Base-by-base conservation (phyloP, 2,113 vertebrate genomes). In the Pimephales promelas region DNA sequence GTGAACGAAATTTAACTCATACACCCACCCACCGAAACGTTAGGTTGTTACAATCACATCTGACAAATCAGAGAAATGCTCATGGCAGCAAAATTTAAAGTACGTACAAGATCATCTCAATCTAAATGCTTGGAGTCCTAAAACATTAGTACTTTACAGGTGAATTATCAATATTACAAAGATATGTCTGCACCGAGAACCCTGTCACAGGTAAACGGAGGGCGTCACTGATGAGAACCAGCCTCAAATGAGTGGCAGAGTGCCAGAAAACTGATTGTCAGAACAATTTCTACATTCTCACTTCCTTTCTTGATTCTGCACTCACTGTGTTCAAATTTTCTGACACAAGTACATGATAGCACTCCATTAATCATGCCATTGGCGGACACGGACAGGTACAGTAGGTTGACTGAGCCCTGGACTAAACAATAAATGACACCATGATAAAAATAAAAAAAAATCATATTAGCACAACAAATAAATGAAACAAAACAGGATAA, bases 121-220 rank as follows among this genome's bases (percentile, higher is more conserved):
- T 84, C 31, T 36, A 84, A 84, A 80, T 61, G 49, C 66, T 59
- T 47, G 40, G 40, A 34, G 68, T 61, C 75, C 14, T 20, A 79
- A 45, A 28, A 56, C 64, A 78, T 62, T 83, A 71, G 70, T 80
- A 85, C 49, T 82, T 73, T 40, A 54, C 43, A 40, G 36, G 56
- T 49, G 43, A 80, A 57, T 20, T 57, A 70, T 57, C 47, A 52
- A 75, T 22, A 66, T 43, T 68, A 56, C 10, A 79, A 81, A 77
- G 72, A 24, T 26, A 9, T 57, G 77, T 59, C 71, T 31, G 31
- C 24, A 64, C 28, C 36, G 36, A 86, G 56, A 80, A 89, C 88
- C 90, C 87, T 68, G 90, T 89, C 92, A 92, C 89, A 92, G 90
- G 34, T 70, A 88, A 86, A 90, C 85, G 86, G 87, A 88, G 84